These are phyloP conservation scores for Prochilodus magdalenae DNA, from an alignment of 2,113 vertebrate species.

Conservation along the genomic window DNA sequence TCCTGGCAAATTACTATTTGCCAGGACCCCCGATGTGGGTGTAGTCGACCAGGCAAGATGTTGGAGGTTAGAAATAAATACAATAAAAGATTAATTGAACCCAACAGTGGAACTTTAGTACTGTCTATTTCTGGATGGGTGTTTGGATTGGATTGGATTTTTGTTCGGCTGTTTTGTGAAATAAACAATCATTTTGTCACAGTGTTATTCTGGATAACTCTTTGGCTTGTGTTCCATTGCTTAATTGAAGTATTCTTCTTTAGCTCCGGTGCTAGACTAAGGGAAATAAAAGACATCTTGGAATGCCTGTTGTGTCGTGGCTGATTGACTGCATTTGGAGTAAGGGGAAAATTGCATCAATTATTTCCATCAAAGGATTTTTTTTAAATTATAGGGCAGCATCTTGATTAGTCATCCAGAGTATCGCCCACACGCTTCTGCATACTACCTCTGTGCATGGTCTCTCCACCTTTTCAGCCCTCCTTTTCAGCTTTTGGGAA, in stretches of 20 bases:
- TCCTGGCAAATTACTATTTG: too few species aligned
- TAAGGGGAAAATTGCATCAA: background rate
- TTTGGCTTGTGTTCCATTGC: too few species aligned
- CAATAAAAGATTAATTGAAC: too few species aligned
- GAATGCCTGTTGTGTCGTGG: background rate
- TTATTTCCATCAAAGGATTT: background rate
- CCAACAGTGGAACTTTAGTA: too few species aligned
- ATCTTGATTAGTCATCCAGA: constrained; percentile 20
- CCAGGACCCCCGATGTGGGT: background rate
- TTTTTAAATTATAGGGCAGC: constrained; percentile 19
- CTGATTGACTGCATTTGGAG: background rate
- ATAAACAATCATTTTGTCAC: too few species aligned
- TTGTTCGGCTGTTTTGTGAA: too few species aligned
- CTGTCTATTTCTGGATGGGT: too few species aligned
- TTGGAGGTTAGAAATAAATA: background rate
- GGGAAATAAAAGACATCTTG: background rate
- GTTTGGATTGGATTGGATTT: too few species aligned
- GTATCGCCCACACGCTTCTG: background rate
- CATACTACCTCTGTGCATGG: background rate
- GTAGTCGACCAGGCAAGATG: too few species aligned
- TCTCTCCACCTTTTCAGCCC: background rate
- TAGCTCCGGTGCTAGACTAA: background rate
- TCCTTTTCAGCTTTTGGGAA: background rate
- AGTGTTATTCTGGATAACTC: too few species aligned
- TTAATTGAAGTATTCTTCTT: background rate